Percentiles rank a stretch among this genome's conserved stretches.
Conservation (phyloP, 2,888 invertebrate genomes). For the Encarsia formosa region DNA sequence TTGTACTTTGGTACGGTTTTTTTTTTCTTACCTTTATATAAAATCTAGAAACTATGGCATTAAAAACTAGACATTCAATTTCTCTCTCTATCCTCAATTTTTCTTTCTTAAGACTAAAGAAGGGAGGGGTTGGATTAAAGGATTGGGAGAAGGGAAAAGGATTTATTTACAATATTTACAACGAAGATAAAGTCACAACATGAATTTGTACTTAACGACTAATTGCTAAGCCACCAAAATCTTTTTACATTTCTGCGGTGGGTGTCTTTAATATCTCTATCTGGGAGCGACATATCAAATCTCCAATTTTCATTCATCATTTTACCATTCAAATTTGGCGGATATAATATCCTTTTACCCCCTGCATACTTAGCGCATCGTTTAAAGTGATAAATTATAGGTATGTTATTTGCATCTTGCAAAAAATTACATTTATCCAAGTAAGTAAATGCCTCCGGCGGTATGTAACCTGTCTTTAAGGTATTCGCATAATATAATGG, state of each 20-base stretch:
- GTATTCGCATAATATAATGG: not conserved
- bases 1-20: not conserved
- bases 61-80: not conserved
- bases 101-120: too few relatives aligned
- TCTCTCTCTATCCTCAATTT: not conserved
- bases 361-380: not conserved
- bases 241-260: not conserved
- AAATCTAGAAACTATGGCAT: not conserved
- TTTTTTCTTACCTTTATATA: not conserved
- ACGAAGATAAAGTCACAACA: not conserved
- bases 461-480: constrained; percentile 4
- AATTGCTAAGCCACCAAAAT: not conserved
- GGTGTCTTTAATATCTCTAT: not conserved
- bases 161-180: not conserved
- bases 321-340: not conserved
- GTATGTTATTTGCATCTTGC: constrained; percentile 1
- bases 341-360: not conserved
- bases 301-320: not conserved
- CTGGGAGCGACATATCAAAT: not conserved
- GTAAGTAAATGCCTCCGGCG: constrained; percentile 6
- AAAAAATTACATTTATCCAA: constrained; percentile 1
- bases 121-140: not conserved
- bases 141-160: not conserved
- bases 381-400: not conserved
- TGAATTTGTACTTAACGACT: not conserved